Conservation (phyloP, 2,888 invertebrate species). For the Halictus quadricinctus region DNA sequence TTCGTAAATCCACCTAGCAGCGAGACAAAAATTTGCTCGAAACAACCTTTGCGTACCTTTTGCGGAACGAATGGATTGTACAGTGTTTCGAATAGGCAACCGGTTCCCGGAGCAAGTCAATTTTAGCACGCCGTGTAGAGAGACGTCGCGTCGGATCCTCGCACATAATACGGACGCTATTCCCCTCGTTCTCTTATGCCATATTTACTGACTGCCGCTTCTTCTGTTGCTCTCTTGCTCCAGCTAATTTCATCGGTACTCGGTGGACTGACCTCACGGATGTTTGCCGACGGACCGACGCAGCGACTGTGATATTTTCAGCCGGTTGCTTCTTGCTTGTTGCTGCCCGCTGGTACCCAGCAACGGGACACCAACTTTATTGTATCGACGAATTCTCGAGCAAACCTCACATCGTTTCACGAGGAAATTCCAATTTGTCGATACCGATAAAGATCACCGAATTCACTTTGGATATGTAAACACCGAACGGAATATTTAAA, state of each 20-base stretch:
- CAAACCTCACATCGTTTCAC: background rate
- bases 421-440: background rate
- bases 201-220: slow-evolving; percentile 37
- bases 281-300: slow-evolving; percentile 33
- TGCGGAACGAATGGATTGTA: background rate
- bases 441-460: background rate
- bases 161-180: background rate
- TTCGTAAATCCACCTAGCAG: background rate
- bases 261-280: slow-evolving; percentile 61
- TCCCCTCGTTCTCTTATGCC: slow-evolving; percentile 50
- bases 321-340: slow-evolving; percentile 17
- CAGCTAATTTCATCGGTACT: slow-evolving; percentile 63
- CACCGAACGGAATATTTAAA: background rate
- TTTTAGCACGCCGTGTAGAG: slow-evolving; percentile 43
- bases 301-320: slow-evolving; percentile 58
- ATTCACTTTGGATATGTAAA: background rate
- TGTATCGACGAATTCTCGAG: background rate
- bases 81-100: background rate
- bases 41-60: background rate
- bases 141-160: background rate
- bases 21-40: background rate
- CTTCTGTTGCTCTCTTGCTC: slow-evolving; percentile 59
- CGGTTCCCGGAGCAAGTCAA: background rate
- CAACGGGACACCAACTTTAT: background rate
- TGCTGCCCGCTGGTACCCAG: background rate